These are phyloP conservation scores for Aspidiotus rigidus DNA, from an alignment of 2,888 invertebrate species.

Conservation along the genomic window DNA sequence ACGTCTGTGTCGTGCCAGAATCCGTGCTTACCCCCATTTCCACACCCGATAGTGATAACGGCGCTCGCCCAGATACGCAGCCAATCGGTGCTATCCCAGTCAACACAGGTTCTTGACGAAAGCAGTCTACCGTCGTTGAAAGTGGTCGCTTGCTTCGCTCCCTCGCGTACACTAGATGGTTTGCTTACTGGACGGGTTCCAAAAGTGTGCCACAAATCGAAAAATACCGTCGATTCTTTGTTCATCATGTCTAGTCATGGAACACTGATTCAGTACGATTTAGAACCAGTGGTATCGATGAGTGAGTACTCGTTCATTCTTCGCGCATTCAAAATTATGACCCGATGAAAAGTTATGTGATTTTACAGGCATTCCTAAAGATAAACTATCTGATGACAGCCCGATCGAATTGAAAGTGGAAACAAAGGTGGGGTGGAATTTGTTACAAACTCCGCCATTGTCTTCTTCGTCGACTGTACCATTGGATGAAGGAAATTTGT, in stretches of 20 bases:
- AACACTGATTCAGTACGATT: conserved; percentile 73
- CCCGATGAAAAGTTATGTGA: not conserved
- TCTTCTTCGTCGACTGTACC: conserved; percentile 51
- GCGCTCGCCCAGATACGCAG: conserved; percentile 37
- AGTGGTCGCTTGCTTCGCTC: conserved; percentile 69
- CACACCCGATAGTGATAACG: conserved; percentile 36
- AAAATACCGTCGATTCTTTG: conserved; percentile 61
- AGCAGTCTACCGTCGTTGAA: conserved; percentile 49
- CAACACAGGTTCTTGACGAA: conserved; percentile 44
- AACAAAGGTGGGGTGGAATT: conserved; percentile 81
- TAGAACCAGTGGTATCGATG: conserved; percentile 62
- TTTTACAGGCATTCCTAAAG: conserved; percentile 59
- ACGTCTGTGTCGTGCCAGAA: conserved; percentile 55
- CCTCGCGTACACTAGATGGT: conserved; percentile 41
- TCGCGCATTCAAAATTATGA: not conserved
- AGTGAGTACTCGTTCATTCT: not conserved
- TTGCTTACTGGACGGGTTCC: conserved; percentile 44
- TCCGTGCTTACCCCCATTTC: conserved; percentile 37
- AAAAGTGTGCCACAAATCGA: conserved; percentile 44
- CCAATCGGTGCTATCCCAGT: conserved; percentile 40
- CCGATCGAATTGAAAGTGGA: conserved; percentile 76
- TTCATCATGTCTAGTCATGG: conserved; percentile 85
- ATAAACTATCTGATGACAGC: conserved; percentile 77
- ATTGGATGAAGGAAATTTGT: conserved; percentile 59
- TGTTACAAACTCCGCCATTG: conserved; percentile 52